Percentiles rank a stretch among this genome's conserved stretches.
phyloP scores from a whole-genome alignment of 1,140 invertebrate species.

The Oryzaephilus surinamensis region DNA sequence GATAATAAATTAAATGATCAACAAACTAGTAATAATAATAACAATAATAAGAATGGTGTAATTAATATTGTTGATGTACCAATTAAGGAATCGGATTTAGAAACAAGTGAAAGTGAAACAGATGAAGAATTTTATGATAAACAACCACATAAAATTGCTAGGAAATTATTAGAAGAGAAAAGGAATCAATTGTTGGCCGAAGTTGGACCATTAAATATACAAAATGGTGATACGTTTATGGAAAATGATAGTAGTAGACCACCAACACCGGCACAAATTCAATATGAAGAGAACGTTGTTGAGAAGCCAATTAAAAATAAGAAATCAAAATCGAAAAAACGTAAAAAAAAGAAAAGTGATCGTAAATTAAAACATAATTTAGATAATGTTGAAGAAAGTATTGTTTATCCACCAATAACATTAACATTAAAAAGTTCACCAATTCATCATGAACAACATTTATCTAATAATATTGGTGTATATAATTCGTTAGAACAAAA shows the following conservation, averaged over 20 bases:
- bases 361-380: constrained; percentile 14
- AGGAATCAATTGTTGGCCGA: constrained; percentile 55
- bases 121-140: constrained; percentile 81
- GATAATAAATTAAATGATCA: too few species aligned
- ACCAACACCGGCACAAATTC: constrained; percentile 1
- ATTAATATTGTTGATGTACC: constrained; percentile 37
- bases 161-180: constrained; percentile 60
- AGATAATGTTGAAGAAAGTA: constrained; percentile 5
- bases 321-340: constrained; percentile 47
- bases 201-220: constrained; percentile 36
- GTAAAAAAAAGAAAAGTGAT: constrained; percentile 40
- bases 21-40: not conserved
- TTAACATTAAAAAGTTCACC: constrained; percentile 39
- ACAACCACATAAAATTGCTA: constrained; percentile 59
- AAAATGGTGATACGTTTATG: constrained; percentile 26
- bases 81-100: constrained; percentile 67
- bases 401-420: constrained; percentile 26
- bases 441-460: constrained; percentile 11
- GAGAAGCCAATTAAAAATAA: constrained; percentile 30
- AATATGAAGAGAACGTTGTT: not conserved
- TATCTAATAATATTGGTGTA: too few species aligned
- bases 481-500: too few species aligned
- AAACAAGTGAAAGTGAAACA: constrained; percentile 70
- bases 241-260: constrained; percentile 36
- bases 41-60: constrained; percentile 5